Conservation (phyloP, 2,888 invertebrate genomes). For the Cerceris ruficornis region DNA sequence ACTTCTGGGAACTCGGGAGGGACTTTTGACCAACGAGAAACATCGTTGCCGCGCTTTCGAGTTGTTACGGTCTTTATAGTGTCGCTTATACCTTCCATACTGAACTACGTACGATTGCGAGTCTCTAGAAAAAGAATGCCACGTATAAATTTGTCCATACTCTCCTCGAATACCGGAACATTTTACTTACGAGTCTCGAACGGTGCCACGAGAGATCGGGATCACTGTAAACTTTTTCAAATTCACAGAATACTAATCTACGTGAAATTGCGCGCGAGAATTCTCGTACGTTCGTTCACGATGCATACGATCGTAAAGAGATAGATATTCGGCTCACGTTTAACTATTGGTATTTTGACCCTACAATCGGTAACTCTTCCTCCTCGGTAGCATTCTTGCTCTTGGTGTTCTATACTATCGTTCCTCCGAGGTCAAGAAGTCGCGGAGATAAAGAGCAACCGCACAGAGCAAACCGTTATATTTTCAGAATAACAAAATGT, state of each 20-base stretch:
- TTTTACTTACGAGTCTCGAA: background rate
- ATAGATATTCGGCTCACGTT: background rate
- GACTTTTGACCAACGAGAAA: slow-evolving; percentile 10
- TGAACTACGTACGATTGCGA: too few species aligned
- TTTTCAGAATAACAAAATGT: slow-evolving; percentile 70
- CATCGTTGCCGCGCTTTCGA: background rate
- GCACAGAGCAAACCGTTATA: slow-evolving; percentile 56
- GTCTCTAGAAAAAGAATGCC: too few species aligned
- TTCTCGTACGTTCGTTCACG: background rate
- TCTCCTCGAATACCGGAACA: too few species aligned
- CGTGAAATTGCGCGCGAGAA: background rate
- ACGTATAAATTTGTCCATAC: too few species aligned
- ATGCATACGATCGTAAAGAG: background rate
- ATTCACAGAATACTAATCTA: background rate
- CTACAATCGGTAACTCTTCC: slow-evolving; percentile 44
- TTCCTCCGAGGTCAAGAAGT: slow-evolving; percentile 71
- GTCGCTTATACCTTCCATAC: too few species aligned
- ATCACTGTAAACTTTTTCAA: background rate
- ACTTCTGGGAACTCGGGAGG: slow-evolving; percentile 2
- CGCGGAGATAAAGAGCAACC: slow-evolving; percentile 66
- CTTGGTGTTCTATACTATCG: slow-evolving; percentile 63
- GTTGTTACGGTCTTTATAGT: too few species aligned
- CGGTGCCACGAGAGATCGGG: background rate
- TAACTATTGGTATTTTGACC: slow-evolving; percentile 40
- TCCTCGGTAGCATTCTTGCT: slow-evolving; percentile 9